A percentile compares a stretch with the other conserved stretches of the same genome.
Evolutionary conservation across 2,113 vertebrate species (phyloP).

Genomic region (Catharus minimus): DNA sequence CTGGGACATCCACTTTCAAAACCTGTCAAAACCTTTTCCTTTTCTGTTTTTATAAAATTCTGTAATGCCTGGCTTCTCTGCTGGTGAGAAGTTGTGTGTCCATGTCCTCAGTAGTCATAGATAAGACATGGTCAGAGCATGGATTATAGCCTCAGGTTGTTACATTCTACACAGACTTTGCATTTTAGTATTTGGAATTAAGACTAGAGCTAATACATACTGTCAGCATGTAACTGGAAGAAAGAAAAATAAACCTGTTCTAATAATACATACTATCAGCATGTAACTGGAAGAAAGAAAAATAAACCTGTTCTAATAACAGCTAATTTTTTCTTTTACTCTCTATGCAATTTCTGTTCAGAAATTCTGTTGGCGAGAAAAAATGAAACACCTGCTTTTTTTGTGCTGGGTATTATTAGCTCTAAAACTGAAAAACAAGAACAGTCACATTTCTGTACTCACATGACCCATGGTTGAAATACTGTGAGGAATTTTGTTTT

Average conservation of each 20-base stretch:
- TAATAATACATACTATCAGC: background rate
- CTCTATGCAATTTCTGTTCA: background rate
- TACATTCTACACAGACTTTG: background rate
- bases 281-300: background rate
- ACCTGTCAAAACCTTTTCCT: background rate
- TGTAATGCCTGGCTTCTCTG: background rate
- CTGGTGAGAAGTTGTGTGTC: background rate
- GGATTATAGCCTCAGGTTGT: background rate
- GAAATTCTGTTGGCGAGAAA: background rate
- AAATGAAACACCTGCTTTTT: background rate
- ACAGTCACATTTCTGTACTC: background rate
- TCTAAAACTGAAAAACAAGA: background rate
- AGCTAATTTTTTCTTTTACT: background rate
- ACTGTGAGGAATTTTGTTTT: background rate
- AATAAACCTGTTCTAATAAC: fast-evolving
- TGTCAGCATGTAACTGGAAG: background rate
- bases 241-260: fast-evolving
- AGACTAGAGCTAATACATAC: background rate
- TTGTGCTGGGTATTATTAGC: background rate
- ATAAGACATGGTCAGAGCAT: background rate
- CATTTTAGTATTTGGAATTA: background rate
- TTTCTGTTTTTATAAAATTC: background rate
- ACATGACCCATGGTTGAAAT: background rate
- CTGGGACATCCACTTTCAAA: background rate
- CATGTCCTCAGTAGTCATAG: background rate